Base-by-base conservation (phyloP, 2,113 vertebrate species). In the Vanacampus margaritifer region DNA sequence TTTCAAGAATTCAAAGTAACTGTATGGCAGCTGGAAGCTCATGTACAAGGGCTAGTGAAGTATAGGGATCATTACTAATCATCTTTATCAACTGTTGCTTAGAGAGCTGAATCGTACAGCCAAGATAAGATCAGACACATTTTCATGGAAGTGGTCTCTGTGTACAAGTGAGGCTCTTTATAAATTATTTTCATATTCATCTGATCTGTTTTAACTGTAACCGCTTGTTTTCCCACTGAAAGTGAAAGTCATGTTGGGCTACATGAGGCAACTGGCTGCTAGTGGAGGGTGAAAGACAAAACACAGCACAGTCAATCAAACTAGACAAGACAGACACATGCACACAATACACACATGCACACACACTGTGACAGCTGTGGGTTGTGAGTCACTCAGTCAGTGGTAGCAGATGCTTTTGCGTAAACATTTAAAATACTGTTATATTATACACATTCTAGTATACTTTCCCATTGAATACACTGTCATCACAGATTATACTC, bases 331-430 rank as follows among this genome's bases (percentile, higher is more conserved):
- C 9, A n/a, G 19, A 50, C 19, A 46, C 63, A 46, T 45, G 37
- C 62, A 57, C 32, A 41, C 26, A 11, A 64, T 28, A 67, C 41
- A 64, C 4, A 32, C 43, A 67, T 45, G 48, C 57, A 65, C 45
- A 65, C 51, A 74, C n/a, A 43, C 23, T 60, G 24, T 13, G 24
- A 16, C 50, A 70, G 74, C 54, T 67, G 78, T 56, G 73, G 63
- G 45, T 67, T 71, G 13, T 17, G 39, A 48, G 48, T 66, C 12
- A 39, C 19, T 50, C 65, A 68, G 36, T 24, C 45, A 67, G 24
- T 14, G 45, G 46, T 17, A 35, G 9, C 3, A 11, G 9, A 39
- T 72, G 39, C 43, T 67, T 72, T 51, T 37, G 23, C 62, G 24
- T 65, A 17, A 60, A 68, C 28, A 59, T 4, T 8, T 2, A 41